phyloP scores from a whole-genome alignment of 2,113 vertebrate genomes.

The Neoarius graeffei region DNA sequence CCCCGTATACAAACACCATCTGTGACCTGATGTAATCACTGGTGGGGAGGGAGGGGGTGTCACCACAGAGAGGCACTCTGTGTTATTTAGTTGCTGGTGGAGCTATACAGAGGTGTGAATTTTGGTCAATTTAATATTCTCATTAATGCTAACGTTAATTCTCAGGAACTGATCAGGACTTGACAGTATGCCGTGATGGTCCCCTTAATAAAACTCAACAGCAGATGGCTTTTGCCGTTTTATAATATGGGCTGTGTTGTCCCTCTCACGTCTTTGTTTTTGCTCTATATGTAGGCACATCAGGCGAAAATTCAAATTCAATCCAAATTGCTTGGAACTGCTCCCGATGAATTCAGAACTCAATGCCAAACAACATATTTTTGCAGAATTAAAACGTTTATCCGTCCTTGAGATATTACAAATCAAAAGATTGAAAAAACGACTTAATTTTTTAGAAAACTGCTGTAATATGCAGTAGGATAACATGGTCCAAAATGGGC shows the following conservation, averaged over 20 bases:
- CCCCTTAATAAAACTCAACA: neutral
- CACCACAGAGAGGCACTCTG: neutral
- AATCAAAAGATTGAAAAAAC: too few species aligned
- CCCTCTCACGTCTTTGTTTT: neutral
- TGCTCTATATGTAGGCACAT: too few species aligned
- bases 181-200: neutral
- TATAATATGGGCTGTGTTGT: neutral
- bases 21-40: conserved; percentile 19
- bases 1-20: conserved; percentile 4
- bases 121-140: neutral
- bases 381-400: too few species aligned
- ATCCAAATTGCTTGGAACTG: too few species aligned
- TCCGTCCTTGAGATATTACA: too few species aligned
- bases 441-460: too few species aligned
- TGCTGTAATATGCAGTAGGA: too few species aligned
- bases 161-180: neutral
- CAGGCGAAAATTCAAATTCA: too few species aligned
- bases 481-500: too few species aligned
- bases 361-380: too few species aligned
- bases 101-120: neutral
- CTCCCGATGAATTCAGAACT: too few species aligned
- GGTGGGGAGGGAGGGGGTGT: neutral
- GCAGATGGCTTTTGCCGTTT: neutral
- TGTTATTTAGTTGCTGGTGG: neutral
- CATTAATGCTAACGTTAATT: neutral